Percentiles rank a stretch among this genome's conserved stretches.
phyloP scores from a whole-genome alignment of 2,888 invertebrate species.

The Nematopogon swammerdamellus region DNA sequence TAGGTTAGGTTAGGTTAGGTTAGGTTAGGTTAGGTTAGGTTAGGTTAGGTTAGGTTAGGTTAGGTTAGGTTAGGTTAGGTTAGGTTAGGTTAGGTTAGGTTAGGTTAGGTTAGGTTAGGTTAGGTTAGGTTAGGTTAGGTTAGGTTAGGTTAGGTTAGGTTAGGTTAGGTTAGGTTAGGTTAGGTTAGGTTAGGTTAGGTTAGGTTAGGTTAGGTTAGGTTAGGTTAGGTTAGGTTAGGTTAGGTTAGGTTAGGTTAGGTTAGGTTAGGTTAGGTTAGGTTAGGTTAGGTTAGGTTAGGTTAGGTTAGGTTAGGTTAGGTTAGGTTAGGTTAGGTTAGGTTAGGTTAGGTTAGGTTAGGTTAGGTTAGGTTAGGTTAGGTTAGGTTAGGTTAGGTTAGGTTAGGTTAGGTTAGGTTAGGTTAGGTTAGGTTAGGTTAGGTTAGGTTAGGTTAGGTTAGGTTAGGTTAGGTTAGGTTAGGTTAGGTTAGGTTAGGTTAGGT shows the following conservation, averaged over 20 bases:
- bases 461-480: conserved; percentile 11
- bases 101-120: too few relatives aligned
- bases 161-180: too few relatives aligned
- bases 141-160: too few relatives aligned
- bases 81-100: too few relatives aligned
- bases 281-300: conserved; percentile 8
- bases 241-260: conserved; percentile 10
- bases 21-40: too few relatives aligned
- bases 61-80: too few relatives aligned
- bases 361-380: conserved; percentile 8
- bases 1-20: too few relatives aligned
- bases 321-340: conserved; percentile 12
- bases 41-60: too few relatives aligned
- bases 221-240: conserved; percentile 11
- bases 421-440: conserved; percentile 11
- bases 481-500: conserved; percentile 10
- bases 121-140: too few relatives aligned
- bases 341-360: conserved; percentile 11
- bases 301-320: conserved; percentile 9
- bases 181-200: conserved; percentile 8
- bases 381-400: conserved; percentile 9
- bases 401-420: conserved; percentile 11
- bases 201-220: conserved; percentile 8
- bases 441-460: conserved; percentile 11
- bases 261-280: conserved; percentile 11